Conservation (phyloP, 2,888 invertebrate species). For the Bellardia pandia region DNA sequence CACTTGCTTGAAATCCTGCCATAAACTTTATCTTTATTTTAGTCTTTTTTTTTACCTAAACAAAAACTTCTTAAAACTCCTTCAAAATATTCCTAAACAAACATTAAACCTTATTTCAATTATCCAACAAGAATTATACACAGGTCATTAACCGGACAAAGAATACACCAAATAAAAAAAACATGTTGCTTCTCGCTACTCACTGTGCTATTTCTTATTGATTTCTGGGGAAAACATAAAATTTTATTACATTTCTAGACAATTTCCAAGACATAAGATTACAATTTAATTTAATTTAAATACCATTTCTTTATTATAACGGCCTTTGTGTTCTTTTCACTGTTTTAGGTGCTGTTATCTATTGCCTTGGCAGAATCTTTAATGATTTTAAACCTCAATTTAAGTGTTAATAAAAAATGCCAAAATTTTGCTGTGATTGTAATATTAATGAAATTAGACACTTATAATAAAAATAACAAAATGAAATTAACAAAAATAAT, state of each 20-base stretch:
- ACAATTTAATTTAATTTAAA: slow-evolving; percentile 52
- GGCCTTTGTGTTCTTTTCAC: background rate
- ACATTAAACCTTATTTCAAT: slow-evolving; percentile 39
- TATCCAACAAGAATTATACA: slow-evolving; percentile 15
- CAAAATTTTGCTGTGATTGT: background rate
- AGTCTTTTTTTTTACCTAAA: background rate
- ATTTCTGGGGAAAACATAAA: slow-evolving; percentile 20
- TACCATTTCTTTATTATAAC: background rate
- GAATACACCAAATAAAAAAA: background rate
- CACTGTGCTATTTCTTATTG: background rate
- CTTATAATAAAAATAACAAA: background rate
- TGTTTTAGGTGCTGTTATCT: slow-evolving; percentile 25
- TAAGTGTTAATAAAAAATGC: slow-evolving; percentile 9
- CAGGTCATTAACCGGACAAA: slow-evolving; percentile 41
- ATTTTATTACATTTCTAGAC: slow-evolving; percentile 48
- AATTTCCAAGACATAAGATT: slow-evolving; percentile 62
- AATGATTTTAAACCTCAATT: slow-evolving; percentile 47
- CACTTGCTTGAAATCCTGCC: no score
- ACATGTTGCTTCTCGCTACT: background rate
- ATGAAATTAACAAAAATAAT: slow-evolving; percentile 1
- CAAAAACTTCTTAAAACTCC: background rate
- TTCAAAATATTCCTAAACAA: background rate
- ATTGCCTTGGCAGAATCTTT: slow-evolving; percentile 4
- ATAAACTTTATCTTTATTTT: background rate
- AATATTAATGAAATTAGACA: background rate